phyloP scores from a whole-genome alignment of 2,888 invertebrate species.

The Spisula subtruncata region DNA sequence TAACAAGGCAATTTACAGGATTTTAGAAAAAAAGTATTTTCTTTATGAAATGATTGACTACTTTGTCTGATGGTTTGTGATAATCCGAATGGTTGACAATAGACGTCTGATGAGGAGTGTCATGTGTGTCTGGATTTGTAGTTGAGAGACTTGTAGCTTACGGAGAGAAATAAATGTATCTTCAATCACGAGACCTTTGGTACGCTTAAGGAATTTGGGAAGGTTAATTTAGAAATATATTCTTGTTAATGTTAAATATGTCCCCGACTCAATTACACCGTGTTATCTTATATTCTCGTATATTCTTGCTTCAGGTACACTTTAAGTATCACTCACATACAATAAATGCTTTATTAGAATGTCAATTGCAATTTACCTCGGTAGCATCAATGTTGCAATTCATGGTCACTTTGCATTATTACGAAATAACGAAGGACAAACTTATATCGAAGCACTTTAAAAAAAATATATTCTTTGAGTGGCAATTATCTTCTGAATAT shows the following conservation, averaged over 20 bases:
- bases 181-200: background rate
- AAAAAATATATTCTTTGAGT: too few species aligned
- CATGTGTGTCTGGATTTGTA: background rate
- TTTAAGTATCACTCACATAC: too few species aligned
- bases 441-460: too few species aligned
- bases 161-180: background rate
- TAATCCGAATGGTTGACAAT: background rate
- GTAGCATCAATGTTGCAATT: too few species aligned
- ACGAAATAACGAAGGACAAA: too few species aligned
- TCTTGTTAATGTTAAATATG: too few species aligned
- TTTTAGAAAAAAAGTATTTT: background rate
- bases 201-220: background rate
- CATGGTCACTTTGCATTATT: too few species aligned
- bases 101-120: background rate
- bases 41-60: conserved; percentile 23
- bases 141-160: background rate
- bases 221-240: background rate
- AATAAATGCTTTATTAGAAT: too few species aligned
- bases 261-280: too few species aligned
- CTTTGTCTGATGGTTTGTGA: background rate
- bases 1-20: background rate
- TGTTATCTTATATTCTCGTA: too few species aligned
- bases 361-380: too few species aligned
- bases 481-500: background rate
- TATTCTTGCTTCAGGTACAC: too few species aligned